Evolutionary conservation across 2,113 vertebrate genomes (phyloP).

Genomic region (Melanostigma gelatinosum): DNA sequence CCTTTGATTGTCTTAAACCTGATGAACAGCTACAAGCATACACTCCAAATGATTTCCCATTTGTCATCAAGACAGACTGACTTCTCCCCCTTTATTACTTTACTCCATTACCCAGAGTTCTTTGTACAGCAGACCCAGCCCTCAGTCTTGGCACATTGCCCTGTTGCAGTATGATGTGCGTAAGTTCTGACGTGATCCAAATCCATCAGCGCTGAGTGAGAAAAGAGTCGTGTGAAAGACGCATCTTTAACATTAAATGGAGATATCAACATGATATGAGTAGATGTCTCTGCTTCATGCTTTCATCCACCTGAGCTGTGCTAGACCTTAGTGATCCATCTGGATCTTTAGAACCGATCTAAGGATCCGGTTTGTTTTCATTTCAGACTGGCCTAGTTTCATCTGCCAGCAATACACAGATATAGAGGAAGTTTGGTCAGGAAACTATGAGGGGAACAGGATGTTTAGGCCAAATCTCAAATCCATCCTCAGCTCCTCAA

Average conservation of each 20-base stretch:
- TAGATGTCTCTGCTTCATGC: conserved; percentile 19
- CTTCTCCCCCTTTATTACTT: conserved; percentile 6
- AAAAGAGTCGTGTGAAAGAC: conserved; percentile 8
- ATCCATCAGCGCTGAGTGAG: conserved; percentile 15
- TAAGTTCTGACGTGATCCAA: conserved; percentile 29
- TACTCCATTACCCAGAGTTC: conserved; percentile 30
- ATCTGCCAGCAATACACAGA: neutral
- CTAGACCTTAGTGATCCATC: conserved; percentile 41
- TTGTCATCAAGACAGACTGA: conserved; percentile 10
- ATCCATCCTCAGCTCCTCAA: conserved; percentile 38
- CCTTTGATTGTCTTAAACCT: neutral
- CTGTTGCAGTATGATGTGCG: conserved; percentile 33
- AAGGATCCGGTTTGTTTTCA: conserved; percentile 74
- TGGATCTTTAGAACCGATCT: conserved; percentile 42
- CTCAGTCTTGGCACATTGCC: conserved; percentile 40
- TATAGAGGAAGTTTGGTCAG: neutral
- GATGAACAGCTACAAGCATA: neutral
- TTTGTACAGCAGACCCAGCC: conserved; percentile 24
- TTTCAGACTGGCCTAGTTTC: conserved; percentile 45
- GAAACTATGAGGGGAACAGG: neutral
- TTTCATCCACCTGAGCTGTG: conserved; percentile 34
- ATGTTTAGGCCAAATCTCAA: conserved; percentile 10
- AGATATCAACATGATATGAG: neutral
- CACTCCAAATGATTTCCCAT: neutral
- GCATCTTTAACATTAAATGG: neutral